A percentile compares a stretch with the other conserved stretches of the same genome.
Evolutionary conservation across 2,113 vertebrate species (phyloP).

Genomic region (Caretta caretta): DNA sequence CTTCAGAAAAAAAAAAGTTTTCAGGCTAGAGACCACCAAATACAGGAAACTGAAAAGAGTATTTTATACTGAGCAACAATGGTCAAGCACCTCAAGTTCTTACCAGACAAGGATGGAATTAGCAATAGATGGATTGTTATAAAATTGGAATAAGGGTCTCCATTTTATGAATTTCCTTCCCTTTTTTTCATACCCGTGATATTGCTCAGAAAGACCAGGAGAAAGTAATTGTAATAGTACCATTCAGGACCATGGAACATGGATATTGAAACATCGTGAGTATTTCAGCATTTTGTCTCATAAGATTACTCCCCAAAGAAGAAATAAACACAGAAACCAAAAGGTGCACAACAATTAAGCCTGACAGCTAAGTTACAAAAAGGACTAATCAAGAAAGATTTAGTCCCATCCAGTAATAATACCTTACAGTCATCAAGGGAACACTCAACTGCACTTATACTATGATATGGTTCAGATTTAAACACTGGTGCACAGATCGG

Average conservation of each 20-base stretch:
- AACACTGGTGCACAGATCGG: not conserved
- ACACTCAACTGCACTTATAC: not conserved
- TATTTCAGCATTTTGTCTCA: not conserved
- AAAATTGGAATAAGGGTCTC: not conserved
- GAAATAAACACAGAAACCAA: not conserved
- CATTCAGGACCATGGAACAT: rapidly evolving
- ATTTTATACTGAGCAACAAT: not conserved
- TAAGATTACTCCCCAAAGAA: not conserved
- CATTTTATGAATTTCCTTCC: not conserved
- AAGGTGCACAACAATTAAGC: not conserved
- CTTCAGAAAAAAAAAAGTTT: not conserved
- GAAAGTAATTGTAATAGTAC: not conserved
- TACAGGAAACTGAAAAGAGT: not conserved
- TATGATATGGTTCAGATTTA: not conserved
- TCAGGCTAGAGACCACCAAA: not conserved
- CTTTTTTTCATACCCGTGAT: not conserved
- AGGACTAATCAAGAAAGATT: not conserved
- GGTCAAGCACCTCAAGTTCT: rapidly evolving
- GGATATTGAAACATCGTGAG: not conserved
- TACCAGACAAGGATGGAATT: not conserved
- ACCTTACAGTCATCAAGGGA: conserved; percentile 6
- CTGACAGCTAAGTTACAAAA: not conserved
- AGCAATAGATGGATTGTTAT: not conserved
- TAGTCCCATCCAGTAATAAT: not conserved
- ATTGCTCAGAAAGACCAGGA: not conserved